These are phyloP conservation scores for Trissoscelio sp. DNA, from an alignment of 2,888 invertebrate species.

Conservation along the genomic window DNA sequence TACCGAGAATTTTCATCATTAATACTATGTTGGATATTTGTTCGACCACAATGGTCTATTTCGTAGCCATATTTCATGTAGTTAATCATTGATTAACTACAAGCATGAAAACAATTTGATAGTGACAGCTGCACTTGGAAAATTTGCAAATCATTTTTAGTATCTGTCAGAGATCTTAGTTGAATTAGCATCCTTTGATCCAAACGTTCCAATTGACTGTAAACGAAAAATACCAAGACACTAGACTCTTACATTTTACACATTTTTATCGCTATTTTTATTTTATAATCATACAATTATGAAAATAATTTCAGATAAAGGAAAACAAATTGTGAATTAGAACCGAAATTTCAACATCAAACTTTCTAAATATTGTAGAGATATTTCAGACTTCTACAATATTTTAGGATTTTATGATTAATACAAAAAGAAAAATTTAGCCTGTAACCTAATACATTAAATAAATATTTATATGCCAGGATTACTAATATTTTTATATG, in stretches of 20 bases:
- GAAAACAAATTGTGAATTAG: neutral
- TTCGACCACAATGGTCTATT: too few relatives aligned
- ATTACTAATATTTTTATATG: slow-evolving; percentile 1
- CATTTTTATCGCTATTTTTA: neutral
- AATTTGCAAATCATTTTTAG: too few relatives aligned
- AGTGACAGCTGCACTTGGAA: too few relatives aligned
- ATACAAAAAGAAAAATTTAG: slow-evolving; percentile 2
- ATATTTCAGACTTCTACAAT: slow-evolving; percentile 4
- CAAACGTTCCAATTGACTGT: too few relatives aligned
- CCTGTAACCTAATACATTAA: slow-evolving; percentile 5
- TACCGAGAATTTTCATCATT: too few relatives aligned
- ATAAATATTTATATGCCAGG: neutral
- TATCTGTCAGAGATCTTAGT: too few relatives aligned
- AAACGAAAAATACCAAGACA: too few relatives aligned
- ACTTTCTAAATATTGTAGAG: neutral
- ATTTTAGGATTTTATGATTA: slow-evolving; percentile 2
- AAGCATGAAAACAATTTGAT: too few relatives aligned
- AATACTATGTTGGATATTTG: too few relatives aligned
- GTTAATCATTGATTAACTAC: too few relatives aligned
- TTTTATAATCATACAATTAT: neutral
- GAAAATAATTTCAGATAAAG: neutral
- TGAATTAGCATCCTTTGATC: too few relatives aligned
- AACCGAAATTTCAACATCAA: neutral
- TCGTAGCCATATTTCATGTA: too few relatives aligned
- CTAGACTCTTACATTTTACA: neutral